phyloP scores from a whole-genome alignment of 2,113 vertebrate genomes.

The Prunella himalayana region DNA sequence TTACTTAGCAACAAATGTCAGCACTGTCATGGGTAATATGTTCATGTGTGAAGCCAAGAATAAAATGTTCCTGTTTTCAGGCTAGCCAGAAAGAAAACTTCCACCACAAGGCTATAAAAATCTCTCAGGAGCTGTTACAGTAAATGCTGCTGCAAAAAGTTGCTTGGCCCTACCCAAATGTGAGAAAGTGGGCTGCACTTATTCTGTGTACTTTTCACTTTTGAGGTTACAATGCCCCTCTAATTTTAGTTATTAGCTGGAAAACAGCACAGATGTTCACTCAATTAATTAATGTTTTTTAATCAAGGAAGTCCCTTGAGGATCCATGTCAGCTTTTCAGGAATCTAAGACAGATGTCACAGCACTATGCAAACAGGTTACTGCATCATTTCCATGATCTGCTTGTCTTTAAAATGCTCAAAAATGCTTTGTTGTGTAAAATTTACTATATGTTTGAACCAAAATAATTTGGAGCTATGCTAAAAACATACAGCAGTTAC shows the following conservation, averaged over 20 bases:
- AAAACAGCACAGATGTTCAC: slow-evolving; percentile 46
- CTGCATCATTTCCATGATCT: background rate
- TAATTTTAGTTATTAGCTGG: slow-evolving; percentile 25
- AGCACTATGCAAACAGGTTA: background rate
- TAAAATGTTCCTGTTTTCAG: slow-evolving; percentile 10
- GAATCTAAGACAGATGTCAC: background rate
- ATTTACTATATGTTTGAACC: background rate
- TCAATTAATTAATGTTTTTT: slow-evolving; percentile 58
- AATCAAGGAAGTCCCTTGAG: slow-evolving; percentile 14
- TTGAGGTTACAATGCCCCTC: background rate
- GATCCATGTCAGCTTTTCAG: background rate
- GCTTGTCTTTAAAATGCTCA: background rate
- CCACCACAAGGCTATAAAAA: background rate
- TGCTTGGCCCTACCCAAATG: background rate
- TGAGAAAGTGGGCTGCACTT: background rate
- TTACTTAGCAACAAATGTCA: slow-evolving; percentile 31
- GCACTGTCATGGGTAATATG: slow-evolving; percentile 33
- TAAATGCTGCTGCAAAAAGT: background rate
- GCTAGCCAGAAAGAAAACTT: background rate
- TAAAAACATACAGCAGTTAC: background rate
- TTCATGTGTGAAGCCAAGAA: background rate
- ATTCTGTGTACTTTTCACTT: background rate
- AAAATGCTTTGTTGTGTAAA: background rate
- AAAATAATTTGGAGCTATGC: background rate
- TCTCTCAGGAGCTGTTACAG: background rate